Conservation (phyloP, 2,797 vertebrate genomes). For the Acanthurus tractus region DNA sequence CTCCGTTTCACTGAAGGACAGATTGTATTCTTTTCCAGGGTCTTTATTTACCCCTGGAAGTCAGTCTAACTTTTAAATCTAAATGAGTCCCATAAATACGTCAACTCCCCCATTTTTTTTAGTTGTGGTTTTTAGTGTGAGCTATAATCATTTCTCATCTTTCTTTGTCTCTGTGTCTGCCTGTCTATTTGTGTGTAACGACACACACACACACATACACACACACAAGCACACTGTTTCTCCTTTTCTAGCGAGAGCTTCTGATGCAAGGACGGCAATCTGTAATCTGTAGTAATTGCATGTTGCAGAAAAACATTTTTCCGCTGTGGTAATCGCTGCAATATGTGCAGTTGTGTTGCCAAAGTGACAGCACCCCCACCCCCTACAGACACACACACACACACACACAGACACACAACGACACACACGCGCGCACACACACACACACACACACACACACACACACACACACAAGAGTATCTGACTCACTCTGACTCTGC, state of each 20-base stretch:
- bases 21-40: slow-evolving; percentile 60
- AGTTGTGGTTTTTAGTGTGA: slow-evolving; percentile 84
- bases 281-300: slow-evolving; percentile 91
- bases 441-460: slow-evolving; percentile 27
- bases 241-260: slow-evolving; percentile 81
- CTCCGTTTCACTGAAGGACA: slow-evolving; percentile 54
- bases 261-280: slow-evolving; percentile 87
- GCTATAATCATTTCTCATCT: slow-evolving; percentile 85
- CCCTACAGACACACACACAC: slow-evolving; percentile 68
- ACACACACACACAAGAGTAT: slow-evolving; percentile 44
- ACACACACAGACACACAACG: slow-evolving; percentile 47
- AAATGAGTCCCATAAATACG: slow-evolving; percentile 83
- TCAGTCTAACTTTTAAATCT: slow-evolving; percentile 79
- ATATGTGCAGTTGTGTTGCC: slow-evolving; percentile 88
- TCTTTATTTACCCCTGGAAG: slow-evolving; percentile 79
- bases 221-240: slow-evolving; percentile 74
- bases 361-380: slow-evolving; percentile 87
- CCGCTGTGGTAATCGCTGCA: slow-evolving; percentile 88
- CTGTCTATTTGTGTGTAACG: slow-evolving; percentile 77
- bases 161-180: slow-evolving; percentile 82
- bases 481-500: slow-evolving; percentile 70
- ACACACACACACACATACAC: slow-evolving; percentile 38
- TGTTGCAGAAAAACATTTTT: slow-evolving; percentile 90
- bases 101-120: slow-evolving; percentile 78
- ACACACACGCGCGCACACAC: slow-evolving; percentile 28